A percentile compares a stretch with the other conserved stretches of the same genome.
Conservation (phyloP, 2,797 vertebrate genomes). For the Cygnus olor region DNA sequence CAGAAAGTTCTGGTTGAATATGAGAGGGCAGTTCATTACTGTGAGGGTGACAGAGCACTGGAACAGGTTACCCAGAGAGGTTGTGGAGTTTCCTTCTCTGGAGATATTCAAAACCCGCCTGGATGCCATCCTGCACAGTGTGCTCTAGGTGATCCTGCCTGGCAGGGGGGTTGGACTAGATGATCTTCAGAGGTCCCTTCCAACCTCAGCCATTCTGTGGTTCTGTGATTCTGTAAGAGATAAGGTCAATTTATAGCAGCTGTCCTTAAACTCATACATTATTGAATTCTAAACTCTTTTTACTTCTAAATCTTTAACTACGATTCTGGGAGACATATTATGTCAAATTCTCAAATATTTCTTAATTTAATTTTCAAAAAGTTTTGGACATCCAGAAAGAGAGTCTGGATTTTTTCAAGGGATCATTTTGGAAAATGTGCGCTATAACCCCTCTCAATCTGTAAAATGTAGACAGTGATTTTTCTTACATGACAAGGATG, state of each 20-base stretch:
- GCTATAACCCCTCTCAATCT: neutral
- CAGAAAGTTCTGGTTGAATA: no score
- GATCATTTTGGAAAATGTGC: neutral
- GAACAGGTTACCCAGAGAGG: no score
- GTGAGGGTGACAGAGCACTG: no score
- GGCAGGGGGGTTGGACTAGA: no score
- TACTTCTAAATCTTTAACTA: neutral
- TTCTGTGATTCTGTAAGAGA: neutral
- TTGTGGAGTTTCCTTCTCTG: no score
- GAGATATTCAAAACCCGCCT: no score
- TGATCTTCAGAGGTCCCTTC: no score
- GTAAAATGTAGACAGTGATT: constrained; percentile 10
- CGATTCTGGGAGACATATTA: neutral
- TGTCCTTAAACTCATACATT: neutral
- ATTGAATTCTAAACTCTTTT: neutral
- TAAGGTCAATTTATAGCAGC: neutral
- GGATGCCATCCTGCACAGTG: no score
- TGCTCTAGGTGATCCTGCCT: no score
- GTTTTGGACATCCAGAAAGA: neutral
- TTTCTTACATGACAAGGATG: neutral
- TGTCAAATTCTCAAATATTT: neutral
- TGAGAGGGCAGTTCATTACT: no score
- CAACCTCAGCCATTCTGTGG: no score
- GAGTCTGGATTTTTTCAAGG: neutral
- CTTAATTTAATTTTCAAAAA: neutral